phyloP scores from a whole-genome alignment of 2,113 vertebrate species.

The Callocephalon fimbriatum region DNA sequence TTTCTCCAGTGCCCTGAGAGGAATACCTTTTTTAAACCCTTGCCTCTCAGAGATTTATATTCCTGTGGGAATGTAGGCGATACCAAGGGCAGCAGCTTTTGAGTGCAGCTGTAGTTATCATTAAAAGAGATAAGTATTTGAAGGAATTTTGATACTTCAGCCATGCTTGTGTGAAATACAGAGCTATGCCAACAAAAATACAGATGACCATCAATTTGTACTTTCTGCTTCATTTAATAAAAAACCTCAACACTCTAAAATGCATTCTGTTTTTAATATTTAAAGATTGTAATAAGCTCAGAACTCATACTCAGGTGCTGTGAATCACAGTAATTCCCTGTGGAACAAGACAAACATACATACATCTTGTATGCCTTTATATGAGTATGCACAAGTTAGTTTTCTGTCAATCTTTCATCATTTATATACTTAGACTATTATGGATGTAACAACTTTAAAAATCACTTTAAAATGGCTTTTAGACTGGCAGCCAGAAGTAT shows the following conservation, averaged over 20 bases:
- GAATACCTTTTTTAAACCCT: neutral
- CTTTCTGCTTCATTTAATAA: neutral
- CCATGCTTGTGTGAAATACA: neutral
- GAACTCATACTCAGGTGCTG: neutral
- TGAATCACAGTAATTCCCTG: neutral
- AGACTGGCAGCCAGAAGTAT: neutral
- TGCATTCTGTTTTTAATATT: neutral
- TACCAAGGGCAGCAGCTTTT: neutral
- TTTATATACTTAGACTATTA: neutral
- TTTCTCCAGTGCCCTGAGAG: neutral
- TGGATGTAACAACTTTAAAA: neutral
- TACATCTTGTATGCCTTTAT: neutral
- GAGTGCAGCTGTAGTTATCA: constrained; percentile 16
- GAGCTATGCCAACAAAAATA: neutral
- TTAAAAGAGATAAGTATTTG: neutral
- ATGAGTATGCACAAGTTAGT: neutral
- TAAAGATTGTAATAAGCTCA: neutral
- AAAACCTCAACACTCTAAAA: neutral
- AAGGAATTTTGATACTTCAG: constrained; percentile 28
- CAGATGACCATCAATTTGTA: neutral
- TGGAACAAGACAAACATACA: neutral
- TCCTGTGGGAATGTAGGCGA: constrained; percentile 25
- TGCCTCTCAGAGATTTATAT: neutral
- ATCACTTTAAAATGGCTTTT: neutral
- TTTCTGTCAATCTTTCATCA: neutral